Base-by-base conservation (phyloP, 2,113 vertebrate species). In the Lagenorhynchus albirostris region DNA sequence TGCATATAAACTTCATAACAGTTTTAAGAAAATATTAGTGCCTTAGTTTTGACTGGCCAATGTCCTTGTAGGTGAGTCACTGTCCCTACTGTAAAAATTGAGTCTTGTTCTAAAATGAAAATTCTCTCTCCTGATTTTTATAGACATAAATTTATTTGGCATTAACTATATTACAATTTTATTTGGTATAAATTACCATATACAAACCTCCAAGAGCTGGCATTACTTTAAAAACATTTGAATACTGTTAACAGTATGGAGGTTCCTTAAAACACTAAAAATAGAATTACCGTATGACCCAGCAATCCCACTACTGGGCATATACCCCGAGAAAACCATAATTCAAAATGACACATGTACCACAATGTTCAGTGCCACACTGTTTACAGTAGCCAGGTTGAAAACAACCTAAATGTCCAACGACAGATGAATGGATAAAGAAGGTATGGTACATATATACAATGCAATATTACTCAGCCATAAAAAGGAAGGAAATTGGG, bases 61-160 rank as follows among this genome's bases (percentile, higher is more conserved):
- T 89, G n/a, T 92, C 86, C 91, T 85, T 13, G 3, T 73, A 17
- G 38, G n/a, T 73, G 67, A 96, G 41, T 80, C 50, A 25, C 21
- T 47, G 38, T 68, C 58, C 38, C 0, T 65, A 41, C 29, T 91
- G 14, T 91, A 80, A 55, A 94, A 93, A 86, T 36, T 88, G 25
- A 60, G 58, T 85, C 77, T 55, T 44, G 18, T 93, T 53, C 80
- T 88, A 93, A 97, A 95, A 73, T 86, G 10, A 92, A 71, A 96
- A 33, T 87, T 91, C 36, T 91, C 58, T 86, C 58, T 79, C 21
- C 77, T 25, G 29, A 89, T 96, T 97, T 68, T 77, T 83, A 65
- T 63, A 60, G 13, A 31, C 76, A 62, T 60, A 79, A 26, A 44
- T 50, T 95, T 70, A 85, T 58, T 77, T 73, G 47, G 25, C 12